Evolutionary conservation across 2,888 invertebrate genomes (phyloP).

Genomic region (Onchidella celtica): DNA sequence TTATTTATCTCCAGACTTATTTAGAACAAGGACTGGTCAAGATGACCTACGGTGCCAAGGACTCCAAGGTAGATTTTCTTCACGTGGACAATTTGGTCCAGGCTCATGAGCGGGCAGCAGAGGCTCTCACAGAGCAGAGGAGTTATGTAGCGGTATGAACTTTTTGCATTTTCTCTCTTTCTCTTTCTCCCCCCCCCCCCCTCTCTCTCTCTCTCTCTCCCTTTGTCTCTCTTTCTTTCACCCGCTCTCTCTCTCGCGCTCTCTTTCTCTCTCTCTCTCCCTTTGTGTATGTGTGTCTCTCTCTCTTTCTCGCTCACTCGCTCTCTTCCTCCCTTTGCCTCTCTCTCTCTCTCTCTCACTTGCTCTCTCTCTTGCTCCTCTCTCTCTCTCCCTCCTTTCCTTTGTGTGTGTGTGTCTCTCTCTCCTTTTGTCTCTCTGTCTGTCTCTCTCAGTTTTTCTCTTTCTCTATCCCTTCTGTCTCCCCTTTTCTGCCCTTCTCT

Average conservation of each 20-base stretch:
- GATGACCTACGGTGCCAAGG: conserved; percentile 69
- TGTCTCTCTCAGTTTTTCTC: not conserved
- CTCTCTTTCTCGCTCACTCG: no score
- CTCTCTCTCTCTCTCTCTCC: not conserved
- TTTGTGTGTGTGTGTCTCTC: no score
- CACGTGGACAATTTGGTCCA: conserved; percentile 79
- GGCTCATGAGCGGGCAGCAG: conserved; percentile 76
- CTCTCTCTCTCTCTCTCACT: no score
- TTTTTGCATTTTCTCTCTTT: not conserved
- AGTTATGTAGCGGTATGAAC: conserved; percentile 69
- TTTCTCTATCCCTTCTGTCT: no score
- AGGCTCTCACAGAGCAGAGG: conserved; percentile 61
- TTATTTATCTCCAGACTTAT: conserved; percentile 52
- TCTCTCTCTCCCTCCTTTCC: no score
- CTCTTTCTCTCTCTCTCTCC: no score
- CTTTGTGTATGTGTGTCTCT: no score
- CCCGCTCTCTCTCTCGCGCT: no score
- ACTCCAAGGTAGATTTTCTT: conserved; percentile 77
- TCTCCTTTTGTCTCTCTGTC: not conserved
- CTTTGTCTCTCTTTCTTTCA: no score
- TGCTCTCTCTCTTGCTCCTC: no score
- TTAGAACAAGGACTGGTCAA: conserved; percentile 71
- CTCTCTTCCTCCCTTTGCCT: no score
- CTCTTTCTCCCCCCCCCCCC: not conserved
- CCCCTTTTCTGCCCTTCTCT: not conserved